Evolutionary conservation across 2,888 invertebrate species (phyloP).

Genomic region (Diabrotica balteata): DNA sequence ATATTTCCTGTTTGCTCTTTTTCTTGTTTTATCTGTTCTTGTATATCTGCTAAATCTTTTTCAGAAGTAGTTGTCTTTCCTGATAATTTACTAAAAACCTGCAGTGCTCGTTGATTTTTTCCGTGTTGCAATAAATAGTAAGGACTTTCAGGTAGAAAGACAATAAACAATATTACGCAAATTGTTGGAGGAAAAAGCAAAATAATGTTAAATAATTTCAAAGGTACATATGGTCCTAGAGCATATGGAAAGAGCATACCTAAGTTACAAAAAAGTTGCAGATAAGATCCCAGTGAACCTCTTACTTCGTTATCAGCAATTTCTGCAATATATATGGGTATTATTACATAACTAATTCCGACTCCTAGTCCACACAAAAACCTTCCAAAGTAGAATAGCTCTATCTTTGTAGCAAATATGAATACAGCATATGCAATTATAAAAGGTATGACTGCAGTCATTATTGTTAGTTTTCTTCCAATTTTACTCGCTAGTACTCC

Average conservation of each 20-base stretch:
- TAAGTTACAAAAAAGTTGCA: conserved; percentile 67
- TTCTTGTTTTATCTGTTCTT: conserved; percentile 59
- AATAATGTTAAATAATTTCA: conserved; percentile 69
- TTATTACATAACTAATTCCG: conserved; percentile 74
- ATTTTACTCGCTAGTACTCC: conserved; percentile 71
- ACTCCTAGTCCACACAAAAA: conserved; percentile 68
- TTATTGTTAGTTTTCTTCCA: conserved; percentile 74
- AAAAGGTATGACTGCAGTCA: conserved; percentile 70
- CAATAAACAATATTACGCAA: conserved; percentile 68
- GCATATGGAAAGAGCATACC: conserved; percentile 76
- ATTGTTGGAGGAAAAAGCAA: conserved; percentile 69
- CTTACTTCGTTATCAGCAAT: conserved; percentile 80
- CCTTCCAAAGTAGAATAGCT: conserved; percentile 56
- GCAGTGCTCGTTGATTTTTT: conserved; percentile 64
- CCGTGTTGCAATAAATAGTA: conserved; percentile 57
- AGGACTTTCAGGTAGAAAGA: conserved; percentile 75
- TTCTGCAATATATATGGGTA: conserved; percentile 88
- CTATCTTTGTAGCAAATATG: conserved; percentile 49
- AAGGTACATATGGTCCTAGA: conserved; percentile 76
- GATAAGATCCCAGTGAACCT: conserved; percentile 70
- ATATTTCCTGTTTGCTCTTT: conserved; percentile 46
- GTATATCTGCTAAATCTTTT: conserved; percentile 59
- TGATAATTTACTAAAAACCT: conserved; percentile 68
- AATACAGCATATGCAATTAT: conserved; percentile 72
- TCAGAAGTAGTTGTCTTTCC: conserved; percentile 59